A percentile compares a stretch with the other conserved stretches of the same genome.
phyloP scores from a whole-genome alignment of 2,797 vertebrate species.

The Picus viridis region DNA sequence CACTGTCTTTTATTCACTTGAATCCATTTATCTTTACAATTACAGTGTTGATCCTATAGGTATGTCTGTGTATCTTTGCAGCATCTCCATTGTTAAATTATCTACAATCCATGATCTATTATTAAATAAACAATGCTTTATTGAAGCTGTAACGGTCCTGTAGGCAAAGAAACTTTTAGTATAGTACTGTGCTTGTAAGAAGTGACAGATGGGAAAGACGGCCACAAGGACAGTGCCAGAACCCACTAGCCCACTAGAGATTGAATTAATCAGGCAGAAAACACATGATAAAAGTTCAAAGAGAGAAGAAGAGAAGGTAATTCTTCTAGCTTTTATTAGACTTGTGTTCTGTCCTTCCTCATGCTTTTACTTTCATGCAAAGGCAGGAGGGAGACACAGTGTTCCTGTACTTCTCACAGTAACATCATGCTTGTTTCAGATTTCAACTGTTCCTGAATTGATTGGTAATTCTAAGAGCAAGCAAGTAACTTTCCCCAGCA shows the following conservation, averaged over 20 bases:
- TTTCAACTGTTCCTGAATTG: neutral
- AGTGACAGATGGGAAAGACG: constrained; percentile 48
- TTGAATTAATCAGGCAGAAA: constrained; percentile 62
- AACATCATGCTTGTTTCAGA: neutral
- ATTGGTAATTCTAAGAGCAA: no score
- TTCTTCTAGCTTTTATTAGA: neutral
- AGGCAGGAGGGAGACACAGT: neutral
- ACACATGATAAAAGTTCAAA: neutral
- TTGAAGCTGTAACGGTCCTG: neutral
- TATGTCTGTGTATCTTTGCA: neutral
- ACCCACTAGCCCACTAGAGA: constrained; percentile 44
- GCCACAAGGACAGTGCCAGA: constrained; percentile 25
- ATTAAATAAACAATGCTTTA: constrained; percentile 41
- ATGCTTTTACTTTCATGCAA: neutral
- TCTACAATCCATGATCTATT: constrained; percentile 12
- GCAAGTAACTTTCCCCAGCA: no score
- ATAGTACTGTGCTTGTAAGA: constrained; percentile 26
- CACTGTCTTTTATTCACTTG: neutral
- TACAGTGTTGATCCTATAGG: neutral
- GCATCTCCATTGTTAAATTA: constrained; percentile 42
- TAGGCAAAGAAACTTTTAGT: constrained; percentile 26
- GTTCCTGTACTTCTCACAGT: neutral
- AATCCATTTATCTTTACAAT: neutral
- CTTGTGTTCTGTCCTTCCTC: neutral
- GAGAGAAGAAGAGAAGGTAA: neutral